Evolutionary conservation across 2,797 vertebrate genomes (phyloP).

Genomic region (Chelidonichthys spinosus): DNA sequence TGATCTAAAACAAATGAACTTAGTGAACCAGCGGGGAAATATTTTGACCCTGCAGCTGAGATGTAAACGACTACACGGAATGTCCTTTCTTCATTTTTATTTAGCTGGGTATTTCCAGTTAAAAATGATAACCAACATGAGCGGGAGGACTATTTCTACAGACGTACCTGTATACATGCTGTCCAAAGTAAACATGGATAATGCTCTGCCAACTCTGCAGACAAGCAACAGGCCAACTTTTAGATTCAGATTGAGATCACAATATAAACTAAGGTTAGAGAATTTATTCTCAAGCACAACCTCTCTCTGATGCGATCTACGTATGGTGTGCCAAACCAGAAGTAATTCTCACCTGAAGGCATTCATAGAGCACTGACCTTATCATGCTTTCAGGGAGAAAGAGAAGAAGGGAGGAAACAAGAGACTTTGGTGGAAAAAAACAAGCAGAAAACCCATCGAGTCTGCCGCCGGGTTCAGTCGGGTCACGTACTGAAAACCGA

Average conservation of each 20-base stretch:
- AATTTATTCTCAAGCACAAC: slow-evolving; percentile 16
- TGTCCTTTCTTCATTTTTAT: background rate
- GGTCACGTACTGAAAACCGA: slow-evolving; percentile 3
- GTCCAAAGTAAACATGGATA: slow-evolving; percentile 21
- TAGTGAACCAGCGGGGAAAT: slow-evolving; percentile 51
- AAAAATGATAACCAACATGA: slow-evolving; percentile 15
- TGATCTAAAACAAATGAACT: slow-evolving; percentile 66
- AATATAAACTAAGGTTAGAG: slow-evolving; percentile 17
- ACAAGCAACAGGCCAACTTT: slow-evolving; percentile 13
- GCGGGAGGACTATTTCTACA: background rate
- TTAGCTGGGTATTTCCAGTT: background rate
- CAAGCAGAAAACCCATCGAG: slow-evolving; percentile 13
- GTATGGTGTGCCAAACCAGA: slow-evolving; percentile 10
- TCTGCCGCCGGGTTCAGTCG: slow-evolving; percentile 8
- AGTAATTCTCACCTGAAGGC: slow-evolving; percentile 17
- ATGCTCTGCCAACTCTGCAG: background rate
- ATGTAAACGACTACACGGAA: background rate
- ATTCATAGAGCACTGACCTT: slow-evolving; percentile 19
- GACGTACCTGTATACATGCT: background rate
- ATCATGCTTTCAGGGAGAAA: slow-evolving; percentile 18
- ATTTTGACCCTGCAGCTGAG: background rate
- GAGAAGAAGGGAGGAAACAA: slow-evolving; percentile 20
- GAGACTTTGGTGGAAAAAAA: slow-evolving; percentile 35
- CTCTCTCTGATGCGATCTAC: slow-evolving; percentile 10
- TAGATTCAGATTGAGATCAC: slow-evolving; percentile 24